These are phyloP conservation scores for Neogobius melanostomus DNA, from an alignment of 2,113 vertebrate species.

Conservation along the genomic window DNA sequence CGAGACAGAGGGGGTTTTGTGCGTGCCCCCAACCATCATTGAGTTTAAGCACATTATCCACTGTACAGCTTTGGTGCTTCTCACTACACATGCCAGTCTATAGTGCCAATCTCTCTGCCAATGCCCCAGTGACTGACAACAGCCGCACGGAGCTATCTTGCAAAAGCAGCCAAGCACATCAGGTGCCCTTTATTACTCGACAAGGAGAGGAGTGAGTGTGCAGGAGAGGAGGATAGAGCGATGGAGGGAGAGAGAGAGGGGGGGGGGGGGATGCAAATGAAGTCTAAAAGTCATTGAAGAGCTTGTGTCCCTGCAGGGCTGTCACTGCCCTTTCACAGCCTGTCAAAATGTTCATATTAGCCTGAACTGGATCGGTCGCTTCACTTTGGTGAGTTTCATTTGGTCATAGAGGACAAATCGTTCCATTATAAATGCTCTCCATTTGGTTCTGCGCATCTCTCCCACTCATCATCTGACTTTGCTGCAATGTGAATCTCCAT, in stretches of 20 bases:
- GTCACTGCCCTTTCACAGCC: slow-evolving; percentile 68
- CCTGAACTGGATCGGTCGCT: slow-evolving; percentile 44
- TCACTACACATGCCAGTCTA: slow-evolving; percentile 32
- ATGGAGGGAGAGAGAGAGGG: slow-evolving; percentile 14
- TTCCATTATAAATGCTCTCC: not conserved
- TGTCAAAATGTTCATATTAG: slow-evolving; percentile 60
- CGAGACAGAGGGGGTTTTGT: slow-evolving; percentile 35
- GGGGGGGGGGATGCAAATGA: slow-evolving; percentile 70
- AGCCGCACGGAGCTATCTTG: slow-evolving; percentile 41
- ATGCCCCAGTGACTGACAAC: slow-evolving; percentile 26
- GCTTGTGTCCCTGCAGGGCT: slow-evolving; percentile 71
- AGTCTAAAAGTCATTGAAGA: slow-evolving; percentile 76
- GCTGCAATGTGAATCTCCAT: slow-evolving; percentile 52
- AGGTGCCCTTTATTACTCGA: slow-evolving; percentile 73
- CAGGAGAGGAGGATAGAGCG: slow-evolving; percentile 19
- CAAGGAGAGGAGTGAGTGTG: slow-evolving; percentile 41
- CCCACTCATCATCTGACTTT: slow-evolving; percentile 38
- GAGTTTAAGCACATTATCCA: slow-evolving; percentile 57
- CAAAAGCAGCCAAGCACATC: slow-evolving; percentile 63
- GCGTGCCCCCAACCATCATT: slow-evolving; percentile 25
- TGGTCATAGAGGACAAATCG: not conserved
- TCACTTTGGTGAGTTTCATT: slow-evolving; percentile 25
- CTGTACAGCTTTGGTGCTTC: slow-evolving; percentile 26
- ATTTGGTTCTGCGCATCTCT: not conserved
- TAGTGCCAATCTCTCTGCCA: slow-evolving; percentile 19